phyloP scores from a whole-genome alignment of 2,797 vertebrate species.

The Gymnopithys bicolor region DNA sequence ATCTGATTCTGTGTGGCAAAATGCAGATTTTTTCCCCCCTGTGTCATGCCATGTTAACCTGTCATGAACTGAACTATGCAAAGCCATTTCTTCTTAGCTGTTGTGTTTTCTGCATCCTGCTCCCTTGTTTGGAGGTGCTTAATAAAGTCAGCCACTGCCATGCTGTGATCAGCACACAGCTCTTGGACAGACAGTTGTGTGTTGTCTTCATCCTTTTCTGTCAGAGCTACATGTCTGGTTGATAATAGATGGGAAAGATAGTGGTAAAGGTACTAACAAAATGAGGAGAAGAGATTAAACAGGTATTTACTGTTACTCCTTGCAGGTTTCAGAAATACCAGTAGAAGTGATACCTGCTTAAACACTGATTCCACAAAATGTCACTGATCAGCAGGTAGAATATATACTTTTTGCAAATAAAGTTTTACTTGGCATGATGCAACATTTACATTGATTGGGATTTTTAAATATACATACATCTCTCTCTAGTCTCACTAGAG shows the following conservation, averaged over 20 bases:
- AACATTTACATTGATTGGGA: neutral
- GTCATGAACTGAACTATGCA: neutral
- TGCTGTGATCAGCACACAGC: neutral
- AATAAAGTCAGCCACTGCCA: neutral
- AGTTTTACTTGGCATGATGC: neutral
- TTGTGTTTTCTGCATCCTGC: neutral
- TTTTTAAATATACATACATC: neutral
- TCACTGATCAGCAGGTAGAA: neutral
- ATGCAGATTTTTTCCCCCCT: neutral
- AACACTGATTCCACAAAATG: neutral
- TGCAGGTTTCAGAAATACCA: neutral
- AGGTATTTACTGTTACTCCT: neutral
- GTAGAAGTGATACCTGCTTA: neutral
- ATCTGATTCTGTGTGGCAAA: neutral
- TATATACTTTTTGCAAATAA: neutral
- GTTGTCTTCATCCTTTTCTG: neutral
- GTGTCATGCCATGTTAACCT: neutral
- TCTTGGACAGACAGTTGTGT: neutral
- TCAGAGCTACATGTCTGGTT: neutral
- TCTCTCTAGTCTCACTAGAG: neutral
- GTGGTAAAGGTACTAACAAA: neutral
- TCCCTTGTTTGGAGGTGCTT: neutral
- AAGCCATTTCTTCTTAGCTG: neutral
- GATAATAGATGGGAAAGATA: neutral
- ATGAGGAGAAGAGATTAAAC: neutral